These are phyloP conservation scores for Xyrauchen texanus DNA, from an alignment of 2,113 vertebrate genomes.

Conservation along the genomic window DNA sequence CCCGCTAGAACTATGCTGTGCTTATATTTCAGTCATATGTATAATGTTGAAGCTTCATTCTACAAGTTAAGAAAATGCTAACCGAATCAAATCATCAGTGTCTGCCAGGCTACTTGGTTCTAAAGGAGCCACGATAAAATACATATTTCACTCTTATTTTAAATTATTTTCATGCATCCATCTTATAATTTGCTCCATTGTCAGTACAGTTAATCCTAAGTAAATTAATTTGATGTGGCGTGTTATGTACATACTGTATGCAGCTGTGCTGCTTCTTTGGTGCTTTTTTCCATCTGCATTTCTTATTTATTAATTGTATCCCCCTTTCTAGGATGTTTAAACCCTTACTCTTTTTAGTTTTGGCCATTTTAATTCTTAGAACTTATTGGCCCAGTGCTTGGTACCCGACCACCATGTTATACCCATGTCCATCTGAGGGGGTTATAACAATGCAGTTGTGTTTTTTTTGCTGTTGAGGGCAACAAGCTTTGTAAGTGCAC, in stretches of 20 bases:
- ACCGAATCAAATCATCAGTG: constrained; percentile 19
- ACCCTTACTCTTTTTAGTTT: too few relatives aligned
- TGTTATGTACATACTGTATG: neutral
- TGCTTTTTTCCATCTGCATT: constrained; percentile 1
- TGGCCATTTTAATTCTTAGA: too few relatives aligned
- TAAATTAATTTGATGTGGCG: constrained; percentile 37
- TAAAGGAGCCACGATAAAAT: constrained; percentile 10
- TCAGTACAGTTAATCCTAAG: constrained; percentile 29
- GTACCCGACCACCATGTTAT: too few relatives aligned
- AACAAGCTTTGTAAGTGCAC: neutral
- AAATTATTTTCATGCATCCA: neutral
- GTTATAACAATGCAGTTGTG: neutral
- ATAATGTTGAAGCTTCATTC: constrained; percentile 27
- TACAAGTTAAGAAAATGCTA: constrained; percentile 23
- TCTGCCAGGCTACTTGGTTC: neutral
- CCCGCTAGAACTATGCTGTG: too few relatives aligned
- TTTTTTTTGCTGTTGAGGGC: neutral
- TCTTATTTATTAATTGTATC: too few relatives aligned
- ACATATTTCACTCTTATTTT: constrained; percentile 12
- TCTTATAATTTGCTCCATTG: constrained; percentile 16
- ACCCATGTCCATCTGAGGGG: too few relatives aligned
- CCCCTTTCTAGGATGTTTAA: too few relatives aligned
- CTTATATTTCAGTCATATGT: neutral
- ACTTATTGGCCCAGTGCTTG: too few relatives aligned
- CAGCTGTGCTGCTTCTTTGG: neutral